A percentile compares a stretch with the other conserved stretches of the same genome.
Evolutionary conservation across 2,113 vertebrate genomes (phyloP).

Genomic region (Puntigrus tetrazona): DNA sequence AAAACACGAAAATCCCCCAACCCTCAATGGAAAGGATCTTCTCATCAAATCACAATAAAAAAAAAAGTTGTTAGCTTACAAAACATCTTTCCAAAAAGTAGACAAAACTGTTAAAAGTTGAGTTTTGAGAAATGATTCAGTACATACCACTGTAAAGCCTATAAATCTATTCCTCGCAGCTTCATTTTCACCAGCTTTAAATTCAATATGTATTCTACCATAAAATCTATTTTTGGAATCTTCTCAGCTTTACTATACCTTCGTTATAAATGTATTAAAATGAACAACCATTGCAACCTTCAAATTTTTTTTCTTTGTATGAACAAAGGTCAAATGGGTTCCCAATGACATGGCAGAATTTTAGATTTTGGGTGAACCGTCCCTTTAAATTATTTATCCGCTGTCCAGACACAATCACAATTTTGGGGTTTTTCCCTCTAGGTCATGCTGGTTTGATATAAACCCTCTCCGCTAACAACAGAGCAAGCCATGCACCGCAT

Average conservation of each 20-base stretch:
- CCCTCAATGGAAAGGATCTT: too few relatives aligned
- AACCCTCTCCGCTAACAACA: constrained; percentile 32
- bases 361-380: not conserved
- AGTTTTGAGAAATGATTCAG: not conserved
- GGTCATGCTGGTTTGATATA: constrained; percentile 8
- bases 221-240: not conserved
- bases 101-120: not conserved
- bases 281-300: not conserved
- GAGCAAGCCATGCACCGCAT: constrained; percentile 17
- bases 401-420: not conserved
- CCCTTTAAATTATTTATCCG: not conserved
- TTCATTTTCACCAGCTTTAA: not conserved
- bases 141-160: not conserved
- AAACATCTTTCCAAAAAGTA: not conserved
- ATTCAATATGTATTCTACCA: not conserved
- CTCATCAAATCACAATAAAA: too few relatives aligned
- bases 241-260: not conserved
- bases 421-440: not conserved
- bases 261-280: not conserved
- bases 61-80: not conserved
- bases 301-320: not conserved
- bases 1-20: too few relatives aligned
- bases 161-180: not conserved
- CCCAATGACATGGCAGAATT: not conserved
- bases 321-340: not conserved